Evolutionary conservation across 1,140 invertebrate genomes (phyloP), one percentile per base, ranked within the genome.

Genomic region (Popillia japonica): DNA sequence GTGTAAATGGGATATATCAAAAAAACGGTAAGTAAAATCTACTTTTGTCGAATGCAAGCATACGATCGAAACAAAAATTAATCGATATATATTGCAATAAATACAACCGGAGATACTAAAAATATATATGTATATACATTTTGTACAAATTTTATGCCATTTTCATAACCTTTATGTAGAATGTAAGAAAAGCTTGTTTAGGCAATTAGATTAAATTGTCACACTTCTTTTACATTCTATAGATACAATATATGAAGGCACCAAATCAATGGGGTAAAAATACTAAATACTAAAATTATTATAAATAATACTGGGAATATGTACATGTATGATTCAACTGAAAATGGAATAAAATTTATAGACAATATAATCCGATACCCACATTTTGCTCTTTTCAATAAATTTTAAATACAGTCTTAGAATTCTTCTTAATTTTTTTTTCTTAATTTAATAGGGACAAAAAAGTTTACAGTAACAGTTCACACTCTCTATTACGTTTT

Each of bases 31-130:
- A 48, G 44, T 48, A 48, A 48, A 48, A 17, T 10, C 10, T 48
- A 48, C 8, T 48, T 48, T 7, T 48, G 44, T 17, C 8, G n/a
- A 48, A 48, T 14, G 8, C n/a, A 48, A 17, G n/a, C 44, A 48
- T 17, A 14, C 44, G 8, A 34, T 34, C 27, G 27, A 34, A 34
- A 34, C 27, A 34, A 34, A 34, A 34, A 34, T 34, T 34, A 34
- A 34, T 34, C 44, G 44, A 68, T 10, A 64, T 68, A 27, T 68
- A 68, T 68, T 34, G 61, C 23, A 68, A 68, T 68, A 68, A 68
- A 68, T 68, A 68, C 22, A 27, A 34, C 14, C 22, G 22, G 1
- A 68, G 20, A 11, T 68, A 68, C 20, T 22, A 68, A 68, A 68
- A 61, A 61, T 14, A 61, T 61, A 8, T n/a, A n/a, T 55, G 17